Conservation (phyloP, 2,888 invertebrate genomes). For the Coenonympha arcania region DNA sequence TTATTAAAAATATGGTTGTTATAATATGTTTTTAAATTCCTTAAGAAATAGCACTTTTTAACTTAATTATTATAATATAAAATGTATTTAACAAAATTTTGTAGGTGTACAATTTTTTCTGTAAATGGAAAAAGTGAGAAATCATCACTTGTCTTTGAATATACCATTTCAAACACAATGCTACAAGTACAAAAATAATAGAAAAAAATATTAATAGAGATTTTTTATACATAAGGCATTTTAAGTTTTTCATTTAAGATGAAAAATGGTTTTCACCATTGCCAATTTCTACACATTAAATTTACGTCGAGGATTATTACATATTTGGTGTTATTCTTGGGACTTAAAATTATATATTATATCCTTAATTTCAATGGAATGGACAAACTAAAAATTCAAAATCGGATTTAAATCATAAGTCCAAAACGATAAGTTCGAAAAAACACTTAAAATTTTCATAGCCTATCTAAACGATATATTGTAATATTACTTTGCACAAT, state of each 20-base stretch:
- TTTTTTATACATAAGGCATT: conserved; percentile 36
- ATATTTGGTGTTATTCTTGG: conserved; percentile 57
- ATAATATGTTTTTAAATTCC: conserved; percentile 3
- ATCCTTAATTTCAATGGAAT: conserved; percentile 43
- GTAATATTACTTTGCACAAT: conserved; percentile 45
- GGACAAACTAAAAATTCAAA: conserved; percentile 31
- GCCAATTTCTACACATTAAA: conserved; percentile 39
- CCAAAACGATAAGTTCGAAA: conserved; percentile 28
- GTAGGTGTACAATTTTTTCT: no score
- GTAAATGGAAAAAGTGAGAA: conserved; percentile 10
- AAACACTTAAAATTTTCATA: conserved; percentile 48
- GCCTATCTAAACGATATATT: conserved; percentile 61
- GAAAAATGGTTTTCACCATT: conserved; percentile 32
- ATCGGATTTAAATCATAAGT: conserved; percentile 28
- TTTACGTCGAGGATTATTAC: conserved; percentile 43
- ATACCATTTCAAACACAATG: conserved; percentile 40
- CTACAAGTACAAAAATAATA: conserved; percentile 33
- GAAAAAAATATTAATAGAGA: conserved; percentile 27
- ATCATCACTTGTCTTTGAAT: conserved; percentile 20
- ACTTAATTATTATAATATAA: neutral
- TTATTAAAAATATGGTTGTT: conserved; percentile 18
- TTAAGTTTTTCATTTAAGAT: conserved; percentile 31
- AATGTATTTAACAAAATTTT: no score
- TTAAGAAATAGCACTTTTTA: conserved; percentile 11
- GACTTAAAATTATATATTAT: conserved; percentile 56